phyloP scores from a whole-genome alignment of 2,113 vertebrate species.

The Gallinago media region DNA sequence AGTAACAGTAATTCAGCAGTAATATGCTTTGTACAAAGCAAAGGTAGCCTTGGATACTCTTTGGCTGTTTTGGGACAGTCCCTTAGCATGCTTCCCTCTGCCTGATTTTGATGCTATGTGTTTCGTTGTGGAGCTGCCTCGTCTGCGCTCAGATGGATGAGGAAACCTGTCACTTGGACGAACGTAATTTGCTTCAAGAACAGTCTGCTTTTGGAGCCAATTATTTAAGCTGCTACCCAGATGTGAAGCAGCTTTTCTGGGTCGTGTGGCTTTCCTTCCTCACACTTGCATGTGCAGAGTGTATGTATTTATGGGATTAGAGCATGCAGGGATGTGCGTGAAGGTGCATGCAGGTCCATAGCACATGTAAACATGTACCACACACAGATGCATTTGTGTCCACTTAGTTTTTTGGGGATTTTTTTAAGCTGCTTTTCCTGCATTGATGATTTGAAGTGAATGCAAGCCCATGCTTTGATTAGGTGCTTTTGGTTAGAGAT shows the following conservation, averaged over 20 bases:
- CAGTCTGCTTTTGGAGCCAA: background rate
- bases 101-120: background rate
- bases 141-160: background rate
- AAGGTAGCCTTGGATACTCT: background rate
- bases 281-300: background rate
- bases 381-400: background rate
- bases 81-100: background rate
- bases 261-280: background rate
- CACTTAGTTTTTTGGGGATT: background rate
- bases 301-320: background rate
- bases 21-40: background rate
- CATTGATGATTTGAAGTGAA: background rate
- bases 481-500: background rate
- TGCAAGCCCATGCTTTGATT: background rate
- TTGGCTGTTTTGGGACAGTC: background rate
- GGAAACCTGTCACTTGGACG: background rate
- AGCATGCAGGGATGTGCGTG: background rate
- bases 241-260: slow-evolving; percentile 21
- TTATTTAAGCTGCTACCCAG: background rate
- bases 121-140: background rate
- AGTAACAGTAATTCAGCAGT: background rate
- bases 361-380: background rate
- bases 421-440: background rate
- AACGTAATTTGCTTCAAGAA: background rate
- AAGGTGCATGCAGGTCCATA: background rate